Evolutionary conservation across 2,797 vertebrate species (phyloP), one percentile per base, ranked within the genome.

Genomic region (Sciaenops ocellatus): DNA sequence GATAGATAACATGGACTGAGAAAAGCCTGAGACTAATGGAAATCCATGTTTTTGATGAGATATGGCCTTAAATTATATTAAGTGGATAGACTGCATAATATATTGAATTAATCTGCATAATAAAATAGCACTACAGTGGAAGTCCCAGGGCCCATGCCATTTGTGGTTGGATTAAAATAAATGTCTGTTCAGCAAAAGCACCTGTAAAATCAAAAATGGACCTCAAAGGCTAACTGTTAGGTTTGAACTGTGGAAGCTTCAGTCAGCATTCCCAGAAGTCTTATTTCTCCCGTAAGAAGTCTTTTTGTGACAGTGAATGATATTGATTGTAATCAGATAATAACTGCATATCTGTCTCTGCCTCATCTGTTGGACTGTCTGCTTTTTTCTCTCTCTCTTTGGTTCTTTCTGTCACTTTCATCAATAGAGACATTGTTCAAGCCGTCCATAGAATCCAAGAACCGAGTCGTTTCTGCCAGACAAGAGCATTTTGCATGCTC

Each of bases 401-500:
- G 46, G 68, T 48, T 67, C 34, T 69, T 28, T 86, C 72, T 80
- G 65, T 78, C 76, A 80, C 84, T 80, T 60, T 48, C 48, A 51
- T 90, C 81, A 94, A 94, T 90, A 56, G 88, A 70, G 42, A 78
- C 82, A 83, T 91, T 94, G 87, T 92, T 85, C 48, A 0, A 11
- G 28, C 12, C 20, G 16, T 79, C 67, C 26, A 10, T 70, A 80
- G 85, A 86, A 66, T 73, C 81, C 72, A 64, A 74, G 82, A 67
- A 70, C n/a, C 3, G 67, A 80, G 62, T 72, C 22, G 70, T 71
- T 79, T 79, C 87, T 89, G 85, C 69, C 80, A 76, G 69, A 89
- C 61, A 77, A 24, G 82, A 48, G 85, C 63, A 44, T 72, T 86
- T 66, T 73, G 78, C 85, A 71, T 38, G 59, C 70, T 60, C 7